phyloP scores from a whole-genome alignment of 2,888 invertebrate species.

The Dicycla oo region DNA sequence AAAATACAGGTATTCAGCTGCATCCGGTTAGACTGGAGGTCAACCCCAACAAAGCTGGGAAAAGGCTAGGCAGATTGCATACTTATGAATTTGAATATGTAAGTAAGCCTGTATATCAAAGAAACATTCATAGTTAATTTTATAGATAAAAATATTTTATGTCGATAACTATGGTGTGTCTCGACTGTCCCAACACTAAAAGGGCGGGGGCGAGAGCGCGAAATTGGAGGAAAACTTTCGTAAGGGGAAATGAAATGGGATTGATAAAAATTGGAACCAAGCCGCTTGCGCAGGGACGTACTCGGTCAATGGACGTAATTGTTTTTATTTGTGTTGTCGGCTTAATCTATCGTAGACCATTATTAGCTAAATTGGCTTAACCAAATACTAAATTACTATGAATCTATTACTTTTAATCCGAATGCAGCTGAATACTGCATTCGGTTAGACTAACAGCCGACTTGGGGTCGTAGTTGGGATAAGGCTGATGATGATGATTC shows the following conservation, averaged over 20 bases:
- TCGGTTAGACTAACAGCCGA: background rate
- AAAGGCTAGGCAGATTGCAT: too few relatives aligned
- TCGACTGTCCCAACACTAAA: slow-evolving; percentile 70
- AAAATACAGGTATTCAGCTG: too few relatives aligned
- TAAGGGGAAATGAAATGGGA: slow-evolving; percentile 91
- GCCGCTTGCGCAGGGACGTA: slow-evolving; percentile 83
- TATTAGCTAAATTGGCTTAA: background rate
- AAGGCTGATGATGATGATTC: too few relatives aligned
- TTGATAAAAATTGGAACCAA: slow-evolving; percentile 91
- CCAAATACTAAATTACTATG: background rate
- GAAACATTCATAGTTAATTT: background rate
- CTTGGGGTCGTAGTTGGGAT: background rate
- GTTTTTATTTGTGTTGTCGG: slow-evolving; percentile 24
- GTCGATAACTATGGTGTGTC: slow-evolving; percentile 64
- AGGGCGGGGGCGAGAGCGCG: slow-evolving; percentile 84
- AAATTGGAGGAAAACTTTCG: slow-evolving; percentile 91
- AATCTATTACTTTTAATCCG: background rate
- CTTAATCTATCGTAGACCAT: background rate
- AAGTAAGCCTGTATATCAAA: background rate
- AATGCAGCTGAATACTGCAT: too few relatives aligned
- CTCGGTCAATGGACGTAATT: slow-evolving; percentile 44
- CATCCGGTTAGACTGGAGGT: too few relatives aligned
- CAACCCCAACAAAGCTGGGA: too few relatives aligned
- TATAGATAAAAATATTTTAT: background rate
- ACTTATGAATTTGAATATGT: too few relatives aligned